phyloP scores from a whole-genome alignment of 1,140 invertebrate genomes.

The Prorops nasuta region DNA sequence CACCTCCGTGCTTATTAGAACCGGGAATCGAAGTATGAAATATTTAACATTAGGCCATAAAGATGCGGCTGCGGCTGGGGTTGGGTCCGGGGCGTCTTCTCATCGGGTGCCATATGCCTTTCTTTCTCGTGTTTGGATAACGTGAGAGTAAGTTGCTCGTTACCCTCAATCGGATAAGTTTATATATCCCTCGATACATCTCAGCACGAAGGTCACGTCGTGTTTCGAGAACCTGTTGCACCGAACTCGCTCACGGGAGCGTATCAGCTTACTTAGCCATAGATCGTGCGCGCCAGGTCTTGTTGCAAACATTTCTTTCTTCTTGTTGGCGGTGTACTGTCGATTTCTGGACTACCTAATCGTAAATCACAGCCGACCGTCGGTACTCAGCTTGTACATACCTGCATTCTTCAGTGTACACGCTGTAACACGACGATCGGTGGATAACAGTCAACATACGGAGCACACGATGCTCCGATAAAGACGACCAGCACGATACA shows the following conservation, averaged over 20 bases:
- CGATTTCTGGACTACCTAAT: constrained; percentile 38
- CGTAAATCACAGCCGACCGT: constrained; percentile 29
- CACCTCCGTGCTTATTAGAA: no score
- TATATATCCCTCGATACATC: constrained; percentile 21
- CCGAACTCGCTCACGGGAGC: constrained; percentile 25
- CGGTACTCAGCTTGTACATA: constrained; percentile 18
- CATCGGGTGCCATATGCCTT: no score
- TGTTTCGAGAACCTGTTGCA: constrained; percentile 28
- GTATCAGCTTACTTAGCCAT: constrained; percentile 31
- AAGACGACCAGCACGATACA: constrained; percentile 18
- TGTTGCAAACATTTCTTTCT: constrained; percentile 29
- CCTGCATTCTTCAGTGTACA: constrained; percentile 25
- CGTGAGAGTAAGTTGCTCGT: constrained; percentile 12
- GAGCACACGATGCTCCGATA: constrained; percentile 15
- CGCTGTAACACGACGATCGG: constrained; percentile 23
- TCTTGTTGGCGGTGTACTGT: constrained; percentile 35
- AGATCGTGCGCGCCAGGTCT: constrained; percentile 32
- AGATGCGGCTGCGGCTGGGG: no score
- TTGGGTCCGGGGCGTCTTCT: no score
- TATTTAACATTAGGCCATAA: no score
- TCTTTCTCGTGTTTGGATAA: neutral
- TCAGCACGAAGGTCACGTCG: constrained; percentile 18
- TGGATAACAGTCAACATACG: constrained; percentile 8
- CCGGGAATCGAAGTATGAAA: no score
- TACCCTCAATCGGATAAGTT: constrained; percentile 18